Base-by-base conservation (phyloP, 35 echinoderm and acorn worm species). In the Stichopus chloronotus region DNA sequence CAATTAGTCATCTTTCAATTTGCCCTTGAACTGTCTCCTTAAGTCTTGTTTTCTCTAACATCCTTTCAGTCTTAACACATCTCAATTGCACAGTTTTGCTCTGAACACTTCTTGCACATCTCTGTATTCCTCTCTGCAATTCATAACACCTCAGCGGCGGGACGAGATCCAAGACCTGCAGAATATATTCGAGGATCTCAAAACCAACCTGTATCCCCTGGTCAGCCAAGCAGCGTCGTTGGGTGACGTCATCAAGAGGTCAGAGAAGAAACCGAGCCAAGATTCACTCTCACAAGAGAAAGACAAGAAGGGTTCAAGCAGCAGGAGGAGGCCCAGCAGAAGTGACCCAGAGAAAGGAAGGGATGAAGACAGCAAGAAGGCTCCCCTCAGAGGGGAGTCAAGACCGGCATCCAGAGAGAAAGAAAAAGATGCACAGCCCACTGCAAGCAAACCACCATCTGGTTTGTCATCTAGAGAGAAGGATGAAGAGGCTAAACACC, bases 81-180 rank as follows among this genome's bases (percentile, higher is more conserved):
- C 30, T 43, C 30, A 43, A 43, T 43, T 43, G 30, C 30, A 43
- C 30, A 43, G 30, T 74, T 63, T 56, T 19, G 57, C 59, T 81
- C 22, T 80, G 11, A 53, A 8, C 25, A 21, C 53, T 24, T 55
- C 24, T 63, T 58, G 19, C 24, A 12, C 17, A 0, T 92, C 25
- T 93, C 59, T 76, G 20, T 93, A 76, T 23, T 22, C 52, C 77
- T 84, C 77, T 84, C 30, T 3, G 30, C 30, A 43, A 43, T 43
- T 43, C 30, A 43, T 43, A 63, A 83, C 59, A 23, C 68, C 77
- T 11, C 88, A 99, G 97, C 88, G 97, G 57, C 87, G 94, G 83
- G 93, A 99, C 25, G 97, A 99, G 58, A 95, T 95, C 1, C 91
- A 93, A 58, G 97, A 99, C 68, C 78, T 96, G 23, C 97, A 96